Base-by-base conservation (phyloP, 2,113 vertebrate species). In the Regulus satrapa region DNA sequence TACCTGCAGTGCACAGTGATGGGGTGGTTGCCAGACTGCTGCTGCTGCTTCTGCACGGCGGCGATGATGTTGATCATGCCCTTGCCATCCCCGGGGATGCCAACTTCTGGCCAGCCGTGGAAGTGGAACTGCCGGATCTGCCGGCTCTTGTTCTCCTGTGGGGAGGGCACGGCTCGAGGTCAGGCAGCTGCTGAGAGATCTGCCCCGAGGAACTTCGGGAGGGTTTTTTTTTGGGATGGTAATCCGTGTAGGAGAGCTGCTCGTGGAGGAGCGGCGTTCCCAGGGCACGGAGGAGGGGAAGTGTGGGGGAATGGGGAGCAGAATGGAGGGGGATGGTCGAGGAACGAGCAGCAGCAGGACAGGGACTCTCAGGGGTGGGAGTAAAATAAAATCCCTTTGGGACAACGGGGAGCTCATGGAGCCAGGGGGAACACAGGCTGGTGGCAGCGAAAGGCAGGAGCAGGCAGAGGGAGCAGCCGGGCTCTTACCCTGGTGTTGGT, bases 1-100 rank as follows among this genome's bases (percentile, higher is more conserved):
- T 95, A 99, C 99, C 99, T 99, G 99, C 99, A 99, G 97, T 99
- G 99, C 75, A 99, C 99, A 10, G 99, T 99, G 98, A 99, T 99
- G 61, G 99, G 99, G 91, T 99, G 99, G 97, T 99, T 99, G 81
- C 99, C 99, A 51, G 99, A 99, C 98, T 99, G 99, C 91, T 99
- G 99, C 97, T 99, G 99, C 87, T 99, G 99, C 92, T 99, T 99
- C 97, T 99, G 99, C 94, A 99, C 99, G 0, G 99, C 99, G 0
- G 99, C 99, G 0, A 99, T 99, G 96, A 99, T 99, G 98, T 99
- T 99, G 97, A 99, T 99, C 99, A 99, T 99, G 61, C 99, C 99
- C 96, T 99, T 99, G 6, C 99, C 99, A 0, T 99, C 99, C 3
- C 98, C 98, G 19, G 99, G 99, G 96, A 99, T 99, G 56, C 99